These are phyloP conservation scores for human DNA, from an alignment of 2,113 vertebrate species.

Conservation along the genomic window GRCh38 chr14:96187501-96188000, in stretches of 20 bases:
- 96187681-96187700: background rate
- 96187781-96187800: background rate
- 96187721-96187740: background rate
- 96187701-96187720: background rate
- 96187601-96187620: too few relatives aligned
- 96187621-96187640: too few relatives aligned
- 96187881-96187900: rapidly evolving
- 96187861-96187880: background rate
- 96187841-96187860: background rate
- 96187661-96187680: rapidly evolving
- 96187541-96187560: background rate
- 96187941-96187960: background rate
- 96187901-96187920: background rate
- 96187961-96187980: background rate
- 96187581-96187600: background rate
- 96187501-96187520: background rate
- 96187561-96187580: background rate
- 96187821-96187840: background rate
- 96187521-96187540: background rate
- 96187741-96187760: too few relatives aligned
- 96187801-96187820: background rate
- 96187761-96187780: rapidly evolving
- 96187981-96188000: background rate
- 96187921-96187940: rapidly evolving
- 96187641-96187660: background rate